A percentile compares a stretch with the other conserved stretches of the same genome.
phyloP scores from a whole-genome alignment of 2,888 invertebrate genomes.

The Automeris io region DNA sequence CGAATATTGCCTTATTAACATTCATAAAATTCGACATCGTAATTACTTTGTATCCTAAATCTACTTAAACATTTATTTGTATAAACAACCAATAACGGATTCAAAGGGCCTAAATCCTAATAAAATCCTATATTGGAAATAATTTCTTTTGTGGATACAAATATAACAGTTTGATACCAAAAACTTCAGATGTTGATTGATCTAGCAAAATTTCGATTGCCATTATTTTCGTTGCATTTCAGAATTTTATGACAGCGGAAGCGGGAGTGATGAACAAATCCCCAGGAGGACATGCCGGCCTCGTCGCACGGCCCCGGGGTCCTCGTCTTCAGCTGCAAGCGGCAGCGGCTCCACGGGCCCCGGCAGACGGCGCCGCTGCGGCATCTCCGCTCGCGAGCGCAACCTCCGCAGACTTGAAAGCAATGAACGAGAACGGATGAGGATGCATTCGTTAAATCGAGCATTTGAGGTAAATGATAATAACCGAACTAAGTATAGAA shows the following conservation, averaged over 20 bases:
- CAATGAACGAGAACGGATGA: conserved; percentile 93
- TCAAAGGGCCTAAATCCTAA: no score
- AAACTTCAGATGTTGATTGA: no score
- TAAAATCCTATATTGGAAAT: no score
- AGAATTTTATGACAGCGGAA: conserved; percentile 64
- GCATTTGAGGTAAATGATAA: conserved; percentile 85
- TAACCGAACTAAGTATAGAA: no score
- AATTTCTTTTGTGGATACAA: no score
- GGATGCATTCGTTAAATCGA: conserved; percentile 95
- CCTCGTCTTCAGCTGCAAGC: conserved; percentile 43
- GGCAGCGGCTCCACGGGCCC: conserved; percentile 37
- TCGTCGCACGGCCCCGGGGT: conserved; percentile 44
- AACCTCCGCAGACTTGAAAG: conserved; percentile 92
- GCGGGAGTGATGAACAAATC: conserved; percentile 54
- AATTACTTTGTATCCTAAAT: no score
- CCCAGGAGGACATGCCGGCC: conserved; percentile 41
- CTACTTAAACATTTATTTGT: no score
- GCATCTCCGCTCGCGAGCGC: conserved; percentile 88
- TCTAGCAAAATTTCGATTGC: no score
- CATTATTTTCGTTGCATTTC: conserved; percentile 22
- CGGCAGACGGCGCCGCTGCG: conserved; percentile 82
- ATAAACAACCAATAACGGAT: no score
- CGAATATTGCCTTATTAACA: no score
- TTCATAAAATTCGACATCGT: no score
- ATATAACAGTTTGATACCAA: no score